Evolutionary conservation across 2,797 vertebrate genomes (phyloP).

Genomic region (Crossoptilon crossoptilon): DNA sequence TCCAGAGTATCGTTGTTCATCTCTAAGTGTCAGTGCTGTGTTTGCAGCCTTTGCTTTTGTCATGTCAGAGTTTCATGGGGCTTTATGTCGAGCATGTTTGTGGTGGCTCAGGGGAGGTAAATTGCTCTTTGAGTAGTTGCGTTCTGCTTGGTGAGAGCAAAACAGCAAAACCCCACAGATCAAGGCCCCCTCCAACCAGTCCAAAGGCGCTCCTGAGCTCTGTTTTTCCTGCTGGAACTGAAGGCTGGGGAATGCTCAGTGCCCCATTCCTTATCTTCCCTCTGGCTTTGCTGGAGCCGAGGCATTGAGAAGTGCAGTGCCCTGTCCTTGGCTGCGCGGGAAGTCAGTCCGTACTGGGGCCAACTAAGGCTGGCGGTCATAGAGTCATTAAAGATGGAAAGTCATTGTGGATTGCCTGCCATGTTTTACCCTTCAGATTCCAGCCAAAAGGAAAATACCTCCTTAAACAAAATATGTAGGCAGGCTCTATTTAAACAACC

Average conservation of each 20-base stretch:
- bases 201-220: rapidly evolving
- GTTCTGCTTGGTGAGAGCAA: not conserved
- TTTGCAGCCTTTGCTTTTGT: conserved; percentile 21
- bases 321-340: rapidly evolving
- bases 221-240: not conserved
- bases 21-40: not conserved
- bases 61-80: not conserved
- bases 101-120: not conserved
- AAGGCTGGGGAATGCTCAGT: not conserved
- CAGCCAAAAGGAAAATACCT: conserved; percentile 6
- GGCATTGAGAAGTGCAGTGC: not conserved
- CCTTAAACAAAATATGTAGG: conserved; percentile 45
- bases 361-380: not conserved
- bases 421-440: not conserved
- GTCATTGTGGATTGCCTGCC: not conserved
- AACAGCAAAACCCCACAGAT: not conserved
- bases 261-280: not conserved
- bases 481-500: conserved; percentile 25
- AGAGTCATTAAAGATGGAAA: no score
- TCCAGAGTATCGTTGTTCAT: not conserved
- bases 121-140: not conserved
- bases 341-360: not conserved
- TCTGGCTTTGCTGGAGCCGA: not conserved
- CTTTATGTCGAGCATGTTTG: not conserved
- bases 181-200: not conserved